These are phyloP conservation scores for Caenorhabditis briggsae DNA, from an alignment of 1,140 invertebrate genomes.

Conservation along the genomic window DNA sequence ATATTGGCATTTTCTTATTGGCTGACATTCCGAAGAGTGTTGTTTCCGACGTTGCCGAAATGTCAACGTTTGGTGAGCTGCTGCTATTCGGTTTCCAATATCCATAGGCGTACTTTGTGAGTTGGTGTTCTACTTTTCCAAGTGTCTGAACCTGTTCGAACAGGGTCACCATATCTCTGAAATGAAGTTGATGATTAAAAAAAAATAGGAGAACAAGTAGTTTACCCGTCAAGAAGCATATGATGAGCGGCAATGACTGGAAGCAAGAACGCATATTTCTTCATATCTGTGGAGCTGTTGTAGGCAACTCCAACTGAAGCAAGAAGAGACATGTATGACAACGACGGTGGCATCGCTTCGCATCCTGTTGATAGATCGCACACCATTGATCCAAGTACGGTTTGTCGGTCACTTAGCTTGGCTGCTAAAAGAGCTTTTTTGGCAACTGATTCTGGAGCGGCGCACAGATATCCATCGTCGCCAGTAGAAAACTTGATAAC, in stretches of 20 bases:
- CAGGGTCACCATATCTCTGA: slow-evolving; percentile 60
- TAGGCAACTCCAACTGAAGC: slow-evolving; percentile 68
- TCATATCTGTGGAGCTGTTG: slow-evolving; percentile 67
- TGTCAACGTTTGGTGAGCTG: slow-evolving; percentile 21
- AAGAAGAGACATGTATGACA: slow-evolving; percentile 68
- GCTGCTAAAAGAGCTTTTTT: slow-evolving; percentile 64
- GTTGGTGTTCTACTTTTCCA: slow-evolving; percentile 68
- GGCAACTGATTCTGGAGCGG: slow-evolving; percentile 67
- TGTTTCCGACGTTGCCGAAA: slow-evolving; percentile 20
- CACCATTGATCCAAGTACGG: slow-evolving; percentile 65
- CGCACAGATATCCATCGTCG: slow-evolving; percentile 68
- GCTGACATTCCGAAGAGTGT: slow-evolving; percentile 45
- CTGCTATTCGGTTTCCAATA: slow-evolving; percentile 48
- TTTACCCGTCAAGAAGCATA: slow-evolving; percentile 67
- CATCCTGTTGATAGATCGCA: slow-evolving; percentile 70
- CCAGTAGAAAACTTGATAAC: slow-evolving; percentile 69
- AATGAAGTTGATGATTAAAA: background rate
- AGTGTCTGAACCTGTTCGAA: slow-evolving; percentile 68
- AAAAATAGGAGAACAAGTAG: background rate
- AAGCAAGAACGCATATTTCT: slow-evolving; percentile 66
- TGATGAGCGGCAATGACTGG: slow-evolving; percentile 68
- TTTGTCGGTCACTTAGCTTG: slow-evolving; percentile 61
- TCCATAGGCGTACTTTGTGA: slow-evolving; percentile 63
- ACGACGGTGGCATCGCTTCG: slow-evolving; percentile 69
- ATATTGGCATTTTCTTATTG: slow-evolving; percentile 61